Percentiles rank a stretch among this genome's conserved stretches.
These are phyloP conservation scores for Florisuga fusca DNA, from an alignment of 2,797 vertebrate species.

Conservation along the genomic window DNA sequence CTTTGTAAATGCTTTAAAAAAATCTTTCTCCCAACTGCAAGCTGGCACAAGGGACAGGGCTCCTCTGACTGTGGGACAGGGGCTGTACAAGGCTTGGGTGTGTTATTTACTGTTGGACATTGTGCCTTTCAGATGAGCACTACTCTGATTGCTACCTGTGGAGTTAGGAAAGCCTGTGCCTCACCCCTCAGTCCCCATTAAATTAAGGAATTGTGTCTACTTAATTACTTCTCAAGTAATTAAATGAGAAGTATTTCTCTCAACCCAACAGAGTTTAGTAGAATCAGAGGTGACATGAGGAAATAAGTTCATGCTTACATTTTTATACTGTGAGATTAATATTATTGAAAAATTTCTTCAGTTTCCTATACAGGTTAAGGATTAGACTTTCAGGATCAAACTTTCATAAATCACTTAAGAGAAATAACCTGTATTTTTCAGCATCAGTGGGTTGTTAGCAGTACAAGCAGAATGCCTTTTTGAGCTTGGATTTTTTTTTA, in stretches of 20 bases:
- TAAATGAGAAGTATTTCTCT: neutral
- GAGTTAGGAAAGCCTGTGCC: neutral
- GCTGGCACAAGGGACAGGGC: neutral
- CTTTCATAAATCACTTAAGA: neutral
- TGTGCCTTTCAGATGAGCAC: neutral
- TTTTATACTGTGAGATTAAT: neutral
- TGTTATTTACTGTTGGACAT: neutral
- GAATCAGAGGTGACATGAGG: neutral
- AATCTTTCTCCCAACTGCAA: neutral
- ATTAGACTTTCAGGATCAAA: neutral
- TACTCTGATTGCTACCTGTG: neutral
- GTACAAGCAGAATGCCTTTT: neutral
- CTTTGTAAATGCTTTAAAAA: neutral
- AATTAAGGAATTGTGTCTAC: neutral
- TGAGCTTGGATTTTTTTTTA: neutral
- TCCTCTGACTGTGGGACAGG: neutral
- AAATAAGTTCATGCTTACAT: neutral
- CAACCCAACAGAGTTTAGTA: neutral
- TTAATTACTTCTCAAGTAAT: neutral
- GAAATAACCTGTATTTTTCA: neutral
- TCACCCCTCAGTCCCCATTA: rapidly evolving
- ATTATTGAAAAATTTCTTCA: neutral
- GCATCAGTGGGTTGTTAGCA: neutral
- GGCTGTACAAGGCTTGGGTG: rapidly evolving
- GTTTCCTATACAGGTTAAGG: neutral